Evolutionary conservation across 2,113 vertebrate species (phyloP).

Genomic region (Cromileptes altivelis): DNA sequence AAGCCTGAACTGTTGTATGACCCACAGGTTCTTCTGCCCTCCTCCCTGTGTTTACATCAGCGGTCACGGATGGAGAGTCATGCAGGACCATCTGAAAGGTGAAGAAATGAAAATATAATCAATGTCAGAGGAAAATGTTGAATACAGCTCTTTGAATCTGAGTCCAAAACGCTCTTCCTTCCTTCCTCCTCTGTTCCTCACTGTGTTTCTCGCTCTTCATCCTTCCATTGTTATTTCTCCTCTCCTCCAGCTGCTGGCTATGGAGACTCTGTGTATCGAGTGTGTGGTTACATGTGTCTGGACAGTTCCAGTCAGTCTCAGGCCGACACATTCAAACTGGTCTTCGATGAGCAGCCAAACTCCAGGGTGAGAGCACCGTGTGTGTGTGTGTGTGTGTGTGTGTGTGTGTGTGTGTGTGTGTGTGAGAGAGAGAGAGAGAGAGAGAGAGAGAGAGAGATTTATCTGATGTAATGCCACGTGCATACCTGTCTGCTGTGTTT

Average conservation of each 20-base stretch:
- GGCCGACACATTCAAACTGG: conserved; percentile 90
- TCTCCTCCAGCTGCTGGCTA: conserved; percentile 78
- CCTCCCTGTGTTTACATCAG: conserved; percentile 95
- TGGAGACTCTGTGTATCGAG: conserved; percentile 78
- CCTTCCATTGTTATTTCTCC: not conserved
- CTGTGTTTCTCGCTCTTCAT: not conserved
- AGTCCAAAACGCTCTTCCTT: not conserved
- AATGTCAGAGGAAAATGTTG: not conserved
- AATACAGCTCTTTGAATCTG: not conserved
- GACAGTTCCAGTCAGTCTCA: conserved; percentile 88
- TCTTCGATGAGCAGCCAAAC: conserved; percentile 90
- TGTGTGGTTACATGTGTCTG: conserved; percentile 94
- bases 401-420: not conserved
- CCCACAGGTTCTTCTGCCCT: conserved; percentile 94
- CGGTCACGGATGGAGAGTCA: conserved; percentile 91
- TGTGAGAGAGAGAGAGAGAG: not conserved
- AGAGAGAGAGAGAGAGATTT: not conserved
- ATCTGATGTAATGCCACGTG: not conserved
- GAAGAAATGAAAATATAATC: not conserved
- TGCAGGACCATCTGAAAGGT: conserved; percentile 90
- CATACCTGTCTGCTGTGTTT: not conserved
- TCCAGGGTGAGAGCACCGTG: conserved; percentile 82
- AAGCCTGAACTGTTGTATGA: not conserved
- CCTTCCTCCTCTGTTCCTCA: not conserved
- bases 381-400: not conserved